phyloP scores from a whole-genome alignment of 2,888 invertebrate species.

The Theretra japonica region DNA sequence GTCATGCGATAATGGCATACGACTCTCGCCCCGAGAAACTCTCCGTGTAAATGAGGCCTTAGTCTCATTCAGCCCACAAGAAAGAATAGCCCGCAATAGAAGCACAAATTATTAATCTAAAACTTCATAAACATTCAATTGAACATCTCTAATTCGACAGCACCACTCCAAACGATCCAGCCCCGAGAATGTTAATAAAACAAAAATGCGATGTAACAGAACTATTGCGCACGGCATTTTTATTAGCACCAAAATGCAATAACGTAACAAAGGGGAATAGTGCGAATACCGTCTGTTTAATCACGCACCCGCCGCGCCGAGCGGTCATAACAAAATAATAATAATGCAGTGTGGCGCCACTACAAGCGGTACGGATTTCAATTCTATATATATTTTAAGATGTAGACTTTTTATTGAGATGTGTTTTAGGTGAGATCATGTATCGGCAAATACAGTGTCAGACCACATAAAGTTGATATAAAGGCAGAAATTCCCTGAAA shows the following conservation, averaged over 20 bases:
- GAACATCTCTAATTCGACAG: background rate
- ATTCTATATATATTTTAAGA: background rate
- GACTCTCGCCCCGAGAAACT: no score
- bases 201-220: background rate
- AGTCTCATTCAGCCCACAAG: no score
- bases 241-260: background rate
- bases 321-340: conserved; percentile 21
- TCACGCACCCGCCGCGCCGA: conserved; percentile 14
- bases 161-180: background rate
- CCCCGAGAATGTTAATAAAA: background rate
- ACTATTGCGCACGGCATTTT: background rate
- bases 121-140: background rate
- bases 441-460: no score
- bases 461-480: no score
- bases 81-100: no score
- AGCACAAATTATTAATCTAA: no score
- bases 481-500: no score
- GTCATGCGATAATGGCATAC: no score
- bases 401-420: no score
- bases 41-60: no score
- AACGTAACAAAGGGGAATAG: background rate
- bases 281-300: conserved; percentile 12
- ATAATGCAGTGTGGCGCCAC: background rate
- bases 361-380: background rate
- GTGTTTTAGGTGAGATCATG: no score